Evolutionary conservation across 2,797 vertebrate genomes (phyloP).

Genomic region (Amniataba percoides): DNA sequence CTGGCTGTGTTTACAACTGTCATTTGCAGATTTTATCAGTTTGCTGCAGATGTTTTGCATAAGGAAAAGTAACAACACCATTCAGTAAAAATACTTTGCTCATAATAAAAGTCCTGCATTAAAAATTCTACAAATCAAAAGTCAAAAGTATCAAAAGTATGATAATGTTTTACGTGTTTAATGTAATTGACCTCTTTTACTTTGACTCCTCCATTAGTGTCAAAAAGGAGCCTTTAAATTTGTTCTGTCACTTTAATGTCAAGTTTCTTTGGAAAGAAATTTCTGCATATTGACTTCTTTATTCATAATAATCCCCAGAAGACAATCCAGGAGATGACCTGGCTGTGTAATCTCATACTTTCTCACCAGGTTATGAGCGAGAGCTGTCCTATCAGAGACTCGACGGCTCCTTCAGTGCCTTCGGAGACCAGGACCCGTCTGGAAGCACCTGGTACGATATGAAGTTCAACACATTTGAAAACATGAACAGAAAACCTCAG

Average conservation of each 20-base stretch:
- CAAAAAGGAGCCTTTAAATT: too few species aligned
- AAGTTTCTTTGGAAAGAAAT: background rate
- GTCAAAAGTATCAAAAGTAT: background rate
- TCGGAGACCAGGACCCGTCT: conserved; percentile 89
- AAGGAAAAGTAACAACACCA: background rate
- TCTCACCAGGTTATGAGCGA: conserved; percentile 89
- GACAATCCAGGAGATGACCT: background rate
- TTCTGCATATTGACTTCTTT: background rate
- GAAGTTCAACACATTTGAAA: accelerated
- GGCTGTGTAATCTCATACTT: background rate
- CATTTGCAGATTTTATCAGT: background rate
- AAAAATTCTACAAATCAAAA: background rate
- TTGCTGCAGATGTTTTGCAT: background rate
- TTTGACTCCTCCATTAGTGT: background rate
- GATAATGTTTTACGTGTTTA: background rate
- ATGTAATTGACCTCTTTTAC: background rate
- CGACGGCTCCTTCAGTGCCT: conserved; percentile 95
- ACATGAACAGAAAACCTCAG: too few species aligned
- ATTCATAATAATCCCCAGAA: background rate
- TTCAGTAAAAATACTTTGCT: background rate
- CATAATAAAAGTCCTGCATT: background rate
- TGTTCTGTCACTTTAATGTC: background rate
- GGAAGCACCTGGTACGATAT: conserved; percentile 92
- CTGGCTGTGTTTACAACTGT: background rate
- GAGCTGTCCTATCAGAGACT: conserved; percentile 90